Base-by-base conservation (phyloP, 2,113 vertebrate genomes). In the Caranx melampygus region DNA sequence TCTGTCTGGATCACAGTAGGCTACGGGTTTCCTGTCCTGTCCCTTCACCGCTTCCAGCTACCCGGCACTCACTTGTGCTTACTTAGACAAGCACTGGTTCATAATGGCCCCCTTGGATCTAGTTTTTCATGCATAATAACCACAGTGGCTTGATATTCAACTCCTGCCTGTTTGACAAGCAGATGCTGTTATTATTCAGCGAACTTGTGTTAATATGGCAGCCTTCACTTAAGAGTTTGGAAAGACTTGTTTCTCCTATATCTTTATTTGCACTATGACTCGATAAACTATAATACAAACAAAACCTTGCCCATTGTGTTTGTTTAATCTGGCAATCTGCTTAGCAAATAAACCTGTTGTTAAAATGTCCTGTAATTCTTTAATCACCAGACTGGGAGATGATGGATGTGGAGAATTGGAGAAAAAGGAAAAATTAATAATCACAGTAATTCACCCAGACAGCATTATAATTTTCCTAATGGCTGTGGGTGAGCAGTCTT, bases 1-100 rank as follows among this genome's bases (percentile, higher is more conserved):
- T 91, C 78, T 89, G 90, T 92, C 91, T 91, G 88, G 84, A 91
- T 91, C 73, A 26, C 86, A 85, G 87, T 77, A 75, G 87, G 83
- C 81, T 87, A 81, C 0, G 67, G 76, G 81, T 90, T 93, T 92
- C 88, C 86, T 82, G 81, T 72, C 62, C 78, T 76, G 63, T 86
- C 71, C 66, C 40, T 65, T 82, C 75, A 58, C 76, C 57, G 60
- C 84, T 88, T 69, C 60, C 40, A 42, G 58, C 71, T 88, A 75
- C 73, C 63, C 84, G 10, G 33, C 8, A n/a, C 77, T 75, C 68
- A 71, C 77, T 75, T 79, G 69, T 84, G 87, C 92, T 89, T 69
- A 76, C 72, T 84, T 75, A 79, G 85, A 60, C 45, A 31, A 68
- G 55, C 82, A 83, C 75, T 66, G 83, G 81, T 85, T 80, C 71